phyloP scores from a whole-genome alignment of 2,888 invertebrate genomes.

The Eutolmus rufibarbis region DNA sequence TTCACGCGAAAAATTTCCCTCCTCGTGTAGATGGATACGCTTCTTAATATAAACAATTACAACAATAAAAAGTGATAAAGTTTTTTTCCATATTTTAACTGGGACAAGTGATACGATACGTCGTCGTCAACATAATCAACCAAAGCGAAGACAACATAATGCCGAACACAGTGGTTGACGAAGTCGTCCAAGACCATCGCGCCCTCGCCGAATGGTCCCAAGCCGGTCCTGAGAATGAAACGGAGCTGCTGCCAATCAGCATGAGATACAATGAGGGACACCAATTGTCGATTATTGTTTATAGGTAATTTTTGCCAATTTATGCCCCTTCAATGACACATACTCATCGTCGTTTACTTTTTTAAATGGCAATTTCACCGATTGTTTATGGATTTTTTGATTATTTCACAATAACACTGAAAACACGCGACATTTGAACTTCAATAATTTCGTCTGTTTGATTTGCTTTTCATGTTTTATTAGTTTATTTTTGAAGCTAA shows the following conservation, averaged over 20 bases:
- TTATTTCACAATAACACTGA: background rate
- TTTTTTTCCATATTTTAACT: background rate
- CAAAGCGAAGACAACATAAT: conserved; percentile 23
- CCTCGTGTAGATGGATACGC: background rate
- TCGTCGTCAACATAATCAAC: background rate
- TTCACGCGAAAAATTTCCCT: background rate
- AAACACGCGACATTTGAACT: background rate
- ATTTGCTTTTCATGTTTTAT: background rate
- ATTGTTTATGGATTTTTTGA: background rate
- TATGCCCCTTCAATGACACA: background rate
- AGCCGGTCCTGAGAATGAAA: conserved; percentile 53
- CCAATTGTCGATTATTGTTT: conserved; percentile 81
- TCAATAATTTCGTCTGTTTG: background rate
- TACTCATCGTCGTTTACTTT: background rate
- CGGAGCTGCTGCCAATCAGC: conserved; percentile 64
- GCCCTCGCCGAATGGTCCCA: conserved; percentile 59
- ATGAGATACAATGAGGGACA: conserved; percentile 89
- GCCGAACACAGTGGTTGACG: conserved; percentile 53
- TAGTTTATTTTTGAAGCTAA: background rate
- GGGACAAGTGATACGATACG: background rate
- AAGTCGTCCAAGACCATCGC: conserved; percentile 61
- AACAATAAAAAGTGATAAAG: background rate
- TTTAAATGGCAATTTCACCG: background rate
- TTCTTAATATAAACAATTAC: background rate
- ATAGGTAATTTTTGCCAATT: conserved; percentile 61